phyloP scores from a whole-genome alignment of 2,797 vertebrate species.

The Phylloscopus collybita region DNA sequence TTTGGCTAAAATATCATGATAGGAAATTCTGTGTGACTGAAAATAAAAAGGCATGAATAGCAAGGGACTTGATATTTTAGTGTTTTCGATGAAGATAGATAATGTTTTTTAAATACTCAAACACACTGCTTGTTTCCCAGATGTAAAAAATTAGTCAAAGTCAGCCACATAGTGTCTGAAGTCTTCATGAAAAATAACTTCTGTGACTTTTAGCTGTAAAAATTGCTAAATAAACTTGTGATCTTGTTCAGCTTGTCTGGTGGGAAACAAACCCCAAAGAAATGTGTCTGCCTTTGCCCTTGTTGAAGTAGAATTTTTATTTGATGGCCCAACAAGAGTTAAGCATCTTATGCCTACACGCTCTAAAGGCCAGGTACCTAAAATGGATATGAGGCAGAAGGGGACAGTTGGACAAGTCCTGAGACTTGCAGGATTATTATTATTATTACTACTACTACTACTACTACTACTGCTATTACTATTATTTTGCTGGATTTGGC shows the following conservation, averaged over 20 bases:
- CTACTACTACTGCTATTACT: no score
- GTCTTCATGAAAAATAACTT: background rate
- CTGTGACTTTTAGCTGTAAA: background rate
- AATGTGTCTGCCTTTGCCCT: background rate
- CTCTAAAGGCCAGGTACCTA: background rate
- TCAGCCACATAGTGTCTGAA: background rate
- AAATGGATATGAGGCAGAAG: background rate
- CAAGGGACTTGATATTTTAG: background rate
- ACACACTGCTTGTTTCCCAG: background rate
- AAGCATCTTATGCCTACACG: rapidly evolving
- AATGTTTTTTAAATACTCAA: background rate
- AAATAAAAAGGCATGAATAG: background rate
- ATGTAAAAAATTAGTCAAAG: background rate
- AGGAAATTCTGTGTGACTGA: background rate
- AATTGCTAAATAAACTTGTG: background rate
- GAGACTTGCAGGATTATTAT: background rate
- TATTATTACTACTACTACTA: background rate
- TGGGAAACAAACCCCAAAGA: background rate
- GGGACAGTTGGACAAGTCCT: background rate
- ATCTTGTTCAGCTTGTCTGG: background rate
- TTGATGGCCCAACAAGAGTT: background rate
- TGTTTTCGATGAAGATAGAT: background rate
- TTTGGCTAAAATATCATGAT: background rate
- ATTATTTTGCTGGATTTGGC: background rate
- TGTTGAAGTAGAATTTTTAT: background rate